A percentile compares a stretch with the other conserved stretches of the same genome.
These are phyloP conservation scores for Saccostrea glomerata DNA, from an alignment of 1,140 invertebrate species.

Conservation along the genomic window DNA sequence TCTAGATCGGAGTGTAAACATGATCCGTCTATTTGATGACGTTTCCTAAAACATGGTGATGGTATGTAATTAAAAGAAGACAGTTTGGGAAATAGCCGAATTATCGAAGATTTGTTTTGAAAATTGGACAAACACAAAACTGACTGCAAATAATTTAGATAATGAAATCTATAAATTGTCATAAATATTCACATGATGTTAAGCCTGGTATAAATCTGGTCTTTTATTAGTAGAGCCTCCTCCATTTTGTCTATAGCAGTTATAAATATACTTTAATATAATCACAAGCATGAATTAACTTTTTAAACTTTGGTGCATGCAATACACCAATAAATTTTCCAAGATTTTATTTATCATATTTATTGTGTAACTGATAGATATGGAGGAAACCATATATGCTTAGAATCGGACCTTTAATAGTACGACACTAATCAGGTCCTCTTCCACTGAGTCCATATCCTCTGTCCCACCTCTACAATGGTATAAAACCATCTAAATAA, in stretches of 20 bases:
- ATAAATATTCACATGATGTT: neutral
- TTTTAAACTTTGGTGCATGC: no score
- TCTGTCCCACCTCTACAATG: no score
- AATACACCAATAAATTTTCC: no score
- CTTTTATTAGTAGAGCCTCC: neutral
- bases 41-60: conserved; percentile 47
- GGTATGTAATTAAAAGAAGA: conserved; percentile 56
- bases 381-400: no score
- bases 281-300: neutral
- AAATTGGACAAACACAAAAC: conserved; percentile 51
- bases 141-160: conserved; percentile 1
- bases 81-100: conserved; percentile 38
- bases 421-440: no score
- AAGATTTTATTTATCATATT: no score
- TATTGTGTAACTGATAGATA: no score
- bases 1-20: conserved; percentile 54
- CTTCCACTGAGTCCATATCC: no score
- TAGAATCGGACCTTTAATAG: no score
- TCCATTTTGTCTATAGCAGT: neutral
- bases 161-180: conserved; percentile 28
- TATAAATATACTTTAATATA: neutral
- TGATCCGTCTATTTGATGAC: conserved; percentile 52
- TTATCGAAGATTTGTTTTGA: conserved; percentile 47
- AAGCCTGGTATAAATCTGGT: neutral
- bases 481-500: no score